These are phyloP conservation scores for Rotaria macrura DNA, from an alignment of 2,888 invertebrate genomes.

Conservation along the genomic window DNA sequence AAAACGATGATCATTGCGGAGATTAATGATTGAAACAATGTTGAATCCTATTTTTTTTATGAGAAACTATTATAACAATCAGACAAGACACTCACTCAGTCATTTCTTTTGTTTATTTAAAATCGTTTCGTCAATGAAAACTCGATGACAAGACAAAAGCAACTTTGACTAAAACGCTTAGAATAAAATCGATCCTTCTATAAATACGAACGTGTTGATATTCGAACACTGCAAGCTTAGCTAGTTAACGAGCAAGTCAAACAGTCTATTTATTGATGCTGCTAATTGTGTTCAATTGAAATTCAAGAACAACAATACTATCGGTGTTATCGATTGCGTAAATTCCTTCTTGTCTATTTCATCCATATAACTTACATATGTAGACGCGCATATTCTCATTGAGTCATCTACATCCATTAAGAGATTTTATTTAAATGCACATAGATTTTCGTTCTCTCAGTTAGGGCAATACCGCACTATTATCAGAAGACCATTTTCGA, in stretches of 20 bases:
- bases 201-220: neutral
- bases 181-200: neutral
- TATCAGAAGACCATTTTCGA: neutral
- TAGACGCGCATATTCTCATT: neutral
- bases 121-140: no score
- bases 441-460: no score
- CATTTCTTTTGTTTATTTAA: no score
- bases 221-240: neutral
- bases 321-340: neutral
- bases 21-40: neutral
- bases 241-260: neutral
- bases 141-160: neutral
- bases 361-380: neutral
- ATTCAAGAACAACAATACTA: neutral
- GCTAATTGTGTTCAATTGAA: neutral
- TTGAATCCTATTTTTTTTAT: neutral
- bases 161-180: neutral
- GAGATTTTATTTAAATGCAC: neutral
- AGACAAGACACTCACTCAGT: no score
- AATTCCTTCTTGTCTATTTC: neutral
- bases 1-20: neutral
- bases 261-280: neutral
- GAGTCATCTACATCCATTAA: neutral
- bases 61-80: neutral
- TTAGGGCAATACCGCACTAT: neutral